These are phyloP conservation scores for Drosophila trichaetosa DNA, from an alignment of 2,888 invertebrate genomes.

Conservation along the genomic window DNA sequence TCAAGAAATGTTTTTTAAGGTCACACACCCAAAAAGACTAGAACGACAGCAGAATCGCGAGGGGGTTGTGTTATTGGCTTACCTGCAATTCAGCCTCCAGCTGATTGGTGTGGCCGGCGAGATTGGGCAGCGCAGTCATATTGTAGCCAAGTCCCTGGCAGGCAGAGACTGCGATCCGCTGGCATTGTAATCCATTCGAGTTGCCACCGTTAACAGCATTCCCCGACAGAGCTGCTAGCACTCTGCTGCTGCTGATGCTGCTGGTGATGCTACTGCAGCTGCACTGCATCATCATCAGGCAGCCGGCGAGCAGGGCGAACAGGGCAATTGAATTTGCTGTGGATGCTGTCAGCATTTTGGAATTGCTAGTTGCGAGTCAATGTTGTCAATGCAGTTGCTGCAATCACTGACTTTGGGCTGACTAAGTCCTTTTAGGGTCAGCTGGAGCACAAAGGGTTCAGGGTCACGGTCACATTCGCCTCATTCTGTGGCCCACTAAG, in stretches of 20 bases:
- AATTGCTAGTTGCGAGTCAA: not conserved
- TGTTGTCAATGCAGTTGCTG: not conserved
- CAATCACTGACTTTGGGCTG: not conserved
- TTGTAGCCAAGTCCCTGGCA: constrained; percentile 94
- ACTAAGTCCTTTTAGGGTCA: not conserved
- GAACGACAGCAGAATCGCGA: constrained; percentile 27
- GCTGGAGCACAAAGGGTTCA: constrained; percentile 13
- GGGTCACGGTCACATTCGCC: constrained; percentile 38
- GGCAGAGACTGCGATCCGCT: constrained; percentile 91
- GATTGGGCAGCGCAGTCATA: constrained; percentile 94
- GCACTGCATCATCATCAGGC: constrained; percentile 30
- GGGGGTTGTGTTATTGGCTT: constrained; percentile 76
- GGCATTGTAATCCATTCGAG: constrained; percentile 88
- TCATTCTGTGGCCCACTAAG: constrained; percentile 39
- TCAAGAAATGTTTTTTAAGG: constrained; percentile 79
- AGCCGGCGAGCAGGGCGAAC: constrained; percentile 15
- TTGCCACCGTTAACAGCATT: constrained; percentile 43
- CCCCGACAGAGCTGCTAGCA: constrained; percentile 7
- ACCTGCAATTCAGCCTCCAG: constrained; percentile 92
- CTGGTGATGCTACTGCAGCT: constrained; percentile 16
- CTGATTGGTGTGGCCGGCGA: constrained; percentile 92
- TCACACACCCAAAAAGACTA: constrained; percentile 41
- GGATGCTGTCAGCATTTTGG: constrained; percentile 15
- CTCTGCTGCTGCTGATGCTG: constrained; percentile 6
- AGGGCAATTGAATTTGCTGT: constrained; percentile 4